Evolutionary conservation across 2,797 vertebrate species (phyloP).

Genomic region (Alosa sapidissima): DNA sequence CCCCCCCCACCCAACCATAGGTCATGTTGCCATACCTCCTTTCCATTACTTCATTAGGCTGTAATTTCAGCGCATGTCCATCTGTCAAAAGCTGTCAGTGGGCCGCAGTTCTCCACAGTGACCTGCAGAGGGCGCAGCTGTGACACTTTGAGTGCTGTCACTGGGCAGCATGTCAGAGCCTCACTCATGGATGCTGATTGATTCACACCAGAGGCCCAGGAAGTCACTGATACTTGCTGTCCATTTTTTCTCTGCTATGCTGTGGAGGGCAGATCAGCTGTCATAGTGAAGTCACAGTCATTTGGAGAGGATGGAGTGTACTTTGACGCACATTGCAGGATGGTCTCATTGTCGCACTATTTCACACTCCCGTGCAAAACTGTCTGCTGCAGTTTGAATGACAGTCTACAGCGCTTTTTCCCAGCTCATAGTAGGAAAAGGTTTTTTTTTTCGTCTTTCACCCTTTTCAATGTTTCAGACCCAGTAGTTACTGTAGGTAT

Average conservation of each 20-base stretch:
- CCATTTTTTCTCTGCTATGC: not conserved
- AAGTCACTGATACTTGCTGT: constrained; percentile 5
- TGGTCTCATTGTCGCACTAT: constrained; percentile 1
- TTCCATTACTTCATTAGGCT: constrained; percentile 17
- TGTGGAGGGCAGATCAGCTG: not conserved
- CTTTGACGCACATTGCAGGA: not conserved
- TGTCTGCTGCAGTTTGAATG: not conserved
- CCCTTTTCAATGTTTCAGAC: not conserved
- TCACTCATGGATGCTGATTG: not conserved
- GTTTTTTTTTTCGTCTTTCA: too few species aligned
- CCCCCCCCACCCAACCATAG: not conserved
- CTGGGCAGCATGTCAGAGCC: not conserved
- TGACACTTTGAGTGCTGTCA: constrained; percentile 1
- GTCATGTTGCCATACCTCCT: constrained; percentile 12
- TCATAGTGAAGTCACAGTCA: not conserved
- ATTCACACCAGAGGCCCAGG: not conserved
- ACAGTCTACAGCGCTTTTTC: constrained; percentile 17
- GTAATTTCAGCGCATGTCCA: constrained; percentile 28
- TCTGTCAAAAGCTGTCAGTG: constrained; percentile 26
- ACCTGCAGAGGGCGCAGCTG: constrained; percentile 53
- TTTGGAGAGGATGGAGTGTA: not conserved
- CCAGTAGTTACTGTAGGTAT: not conserved
- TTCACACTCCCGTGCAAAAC: constrained; percentile 36
- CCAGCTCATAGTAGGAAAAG: not conserved
- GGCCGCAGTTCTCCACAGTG: constrained; percentile 40